phyloP scores from a whole-genome alignment of 2,888 invertebrate species.

The Limulus polyphemus region DNA sequence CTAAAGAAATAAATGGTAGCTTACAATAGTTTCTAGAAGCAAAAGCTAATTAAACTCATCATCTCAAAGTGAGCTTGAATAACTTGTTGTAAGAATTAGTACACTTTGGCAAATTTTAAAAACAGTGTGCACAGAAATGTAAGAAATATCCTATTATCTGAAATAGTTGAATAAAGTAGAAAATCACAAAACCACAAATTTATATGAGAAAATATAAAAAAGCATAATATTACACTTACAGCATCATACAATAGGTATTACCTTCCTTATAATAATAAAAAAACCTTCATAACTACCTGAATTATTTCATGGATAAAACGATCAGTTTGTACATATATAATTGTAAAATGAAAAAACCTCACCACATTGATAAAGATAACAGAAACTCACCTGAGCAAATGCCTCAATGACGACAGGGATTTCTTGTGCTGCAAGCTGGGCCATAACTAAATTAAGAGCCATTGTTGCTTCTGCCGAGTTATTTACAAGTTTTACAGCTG shows the following conservation, averaged over 20 bases:
- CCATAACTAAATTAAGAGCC: conserved; percentile 43
- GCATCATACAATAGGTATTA: too few relatives aligned
- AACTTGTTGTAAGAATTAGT: background rate
- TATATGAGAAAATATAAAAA: too few relatives aligned
- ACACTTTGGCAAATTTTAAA: background rate
- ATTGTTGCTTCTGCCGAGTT: conserved; percentile 34
- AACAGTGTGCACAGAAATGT: background rate
- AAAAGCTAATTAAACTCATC: background rate
- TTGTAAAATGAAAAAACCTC: background rate
- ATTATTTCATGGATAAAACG: too few relatives aligned
- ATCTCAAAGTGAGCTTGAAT: background rate
- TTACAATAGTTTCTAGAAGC: background rate
- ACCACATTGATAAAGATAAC: background rate
- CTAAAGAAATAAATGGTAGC: too few relatives aligned
- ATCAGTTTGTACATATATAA: too few relatives aligned
- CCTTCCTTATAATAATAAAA: too few relatives aligned
- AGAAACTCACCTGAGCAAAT: conserved; percentile 42
- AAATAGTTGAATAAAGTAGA: too few relatives aligned
- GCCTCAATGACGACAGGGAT: conserved; percentile 50
- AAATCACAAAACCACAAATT: too few relatives aligned
- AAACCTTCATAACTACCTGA: too few relatives aligned
- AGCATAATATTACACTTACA: too few relatives aligned
- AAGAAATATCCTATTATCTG: too few relatives aligned
- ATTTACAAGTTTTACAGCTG: conserved; percentile 28
- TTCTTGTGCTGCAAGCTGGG: conserved; percentile 52